These are phyloP conservation scores for Varanus salvator DNA, from an alignment of 2,113 vertebrate genomes.

Conservation along the genomic window DNA sequence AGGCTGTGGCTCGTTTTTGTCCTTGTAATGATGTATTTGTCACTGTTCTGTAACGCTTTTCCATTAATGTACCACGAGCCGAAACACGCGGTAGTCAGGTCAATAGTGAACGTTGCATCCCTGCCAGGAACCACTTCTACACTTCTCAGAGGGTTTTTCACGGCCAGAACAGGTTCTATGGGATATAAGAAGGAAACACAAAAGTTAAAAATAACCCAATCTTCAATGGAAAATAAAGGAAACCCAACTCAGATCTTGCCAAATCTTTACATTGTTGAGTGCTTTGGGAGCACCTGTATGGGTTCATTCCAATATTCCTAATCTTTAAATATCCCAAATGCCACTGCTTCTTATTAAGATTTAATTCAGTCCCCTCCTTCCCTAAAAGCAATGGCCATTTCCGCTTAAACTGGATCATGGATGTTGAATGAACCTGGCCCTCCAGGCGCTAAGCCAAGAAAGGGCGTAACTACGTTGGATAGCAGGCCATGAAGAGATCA, in stretches of 20 bases:
- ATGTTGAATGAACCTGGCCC: neutral
- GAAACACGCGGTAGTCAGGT: constrained; percentile 82
- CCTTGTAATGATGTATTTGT: constrained; percentile 82
- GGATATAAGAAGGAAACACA: neutral
- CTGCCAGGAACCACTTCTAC: constrained; percentile 76
- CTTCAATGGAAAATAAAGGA: accelerated
- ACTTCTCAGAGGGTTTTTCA: constrained; percentile 82
- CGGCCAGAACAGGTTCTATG: constrained; percentile 85
- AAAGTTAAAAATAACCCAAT: neutral
- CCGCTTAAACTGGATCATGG: neutral
- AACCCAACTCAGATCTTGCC: accelerated
- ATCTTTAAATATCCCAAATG: neutral
- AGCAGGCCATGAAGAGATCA: too few relatives aligned
- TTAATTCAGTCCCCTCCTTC: neutral
- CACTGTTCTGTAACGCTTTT: constrained; percentile 82
- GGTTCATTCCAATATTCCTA: neutral
- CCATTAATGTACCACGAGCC: constrained; percentile 90
- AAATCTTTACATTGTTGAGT: neutral
- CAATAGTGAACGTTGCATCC: constrained; percentile 87
- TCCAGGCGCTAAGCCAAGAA: neutral
- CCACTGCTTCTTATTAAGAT: neutral
- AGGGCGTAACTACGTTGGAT: too few relatives aligned
- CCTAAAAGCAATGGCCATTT: too few relatives aligned
- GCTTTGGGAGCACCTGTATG: neutral
- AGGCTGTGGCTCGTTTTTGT: constrained; percentile 85